These are phyloP conservation scores for Epiblema foenella DNA, from an alignment of 2,888 invertebrate genomes.

Conservation along the genomic window DNA sequence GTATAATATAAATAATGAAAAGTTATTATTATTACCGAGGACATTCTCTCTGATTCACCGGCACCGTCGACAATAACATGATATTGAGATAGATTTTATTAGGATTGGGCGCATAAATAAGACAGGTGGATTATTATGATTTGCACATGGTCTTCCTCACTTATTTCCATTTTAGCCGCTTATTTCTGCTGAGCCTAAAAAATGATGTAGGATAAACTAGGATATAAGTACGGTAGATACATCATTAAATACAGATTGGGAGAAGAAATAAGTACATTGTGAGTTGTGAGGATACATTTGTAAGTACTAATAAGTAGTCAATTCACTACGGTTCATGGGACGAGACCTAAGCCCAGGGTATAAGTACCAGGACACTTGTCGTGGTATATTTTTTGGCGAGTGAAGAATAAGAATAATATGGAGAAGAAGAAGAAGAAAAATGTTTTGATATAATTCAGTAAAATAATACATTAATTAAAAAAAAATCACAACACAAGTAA, in stretches of 20 bases:
- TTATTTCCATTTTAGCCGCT: constrained; percentile 1
- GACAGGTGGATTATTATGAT: constrained; percentile 6
- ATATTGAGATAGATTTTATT: constrained; percentile 8
- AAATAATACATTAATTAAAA: too few species aligned
- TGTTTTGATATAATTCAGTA: too few species aligned
- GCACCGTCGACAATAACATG: constrained; percentile 5
- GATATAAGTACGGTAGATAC: not conserved
- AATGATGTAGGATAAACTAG: not conserved
- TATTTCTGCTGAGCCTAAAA: not conserved
- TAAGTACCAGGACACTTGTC: too few species aligned
- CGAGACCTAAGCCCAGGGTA: too few species aligned
- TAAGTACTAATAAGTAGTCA: too few species aligned
- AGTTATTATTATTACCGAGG: constrained; percentile 26
- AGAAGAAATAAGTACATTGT: too few species aligned
- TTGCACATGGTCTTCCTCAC: not conserved
- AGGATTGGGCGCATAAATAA: constrained; percentile 1
- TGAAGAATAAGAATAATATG: too few species aligned
- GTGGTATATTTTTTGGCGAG: too few species aligned
- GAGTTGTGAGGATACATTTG: too few species aligned
- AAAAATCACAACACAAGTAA: too few species aligned
- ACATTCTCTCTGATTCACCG: constrained; percentile 12
- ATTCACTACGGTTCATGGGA: too few species aligned
- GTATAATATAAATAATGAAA: not conserved
- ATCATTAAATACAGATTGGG: not conserved
- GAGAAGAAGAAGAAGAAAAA: too few species aligned